Evolutionary conservation across 2,888 invertebrate genomes (phyloP).

Genomic region (Lithophane semibrunnea): DNA sequence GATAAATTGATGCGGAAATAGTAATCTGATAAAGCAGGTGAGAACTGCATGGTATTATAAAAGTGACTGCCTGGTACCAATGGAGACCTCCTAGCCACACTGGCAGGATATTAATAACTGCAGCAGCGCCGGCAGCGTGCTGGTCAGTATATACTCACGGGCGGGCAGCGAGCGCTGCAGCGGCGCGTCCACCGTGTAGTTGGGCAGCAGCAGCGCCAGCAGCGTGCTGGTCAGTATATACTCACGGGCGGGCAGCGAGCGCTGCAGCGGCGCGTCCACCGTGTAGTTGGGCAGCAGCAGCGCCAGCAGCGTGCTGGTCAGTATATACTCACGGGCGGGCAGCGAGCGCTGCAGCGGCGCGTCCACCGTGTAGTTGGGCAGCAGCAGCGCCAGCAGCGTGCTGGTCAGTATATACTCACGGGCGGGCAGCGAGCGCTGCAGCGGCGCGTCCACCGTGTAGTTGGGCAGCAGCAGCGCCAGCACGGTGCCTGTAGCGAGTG

Average conservation of each 20-base stretch:
- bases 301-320: constrained; percentile 92
- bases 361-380: constrained; percentile 93
- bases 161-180: constrained; percentile 91
- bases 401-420: constrained; percentile 80
- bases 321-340: constrained; percentile 90
- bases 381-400: constrained; percentile 92
- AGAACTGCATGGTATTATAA: no score
- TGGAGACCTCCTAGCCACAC: no score
- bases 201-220: constrained; percentile 93
- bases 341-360: constrained; percentile 92
- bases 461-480: constrained; percentile 93
- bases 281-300: constrained; percentile 93
- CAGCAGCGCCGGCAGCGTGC: constrained; percentile 87
- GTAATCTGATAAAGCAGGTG: background rate
- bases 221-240: constrained; percentile 88
- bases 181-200: constrained; percentile 92
- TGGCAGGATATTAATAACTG: no score
- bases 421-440: constrained; percentile 91
- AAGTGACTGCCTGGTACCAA: no score
- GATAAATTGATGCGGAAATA: constrained; percentile 59
- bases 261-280: constrained; percentile 92
- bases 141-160: constrained; percentile 76
- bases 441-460: constrained; percentile 92
- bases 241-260: constrained; percentile 92
- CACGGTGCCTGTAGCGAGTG: constrained; percentile 92